A percentile compares a stretch with the other conserved stretches of the same genome.
Evolutionary conservation across 2,113 vertebrate species (phyloP).

Genomic region (Chaetura pelagica): DNA sequence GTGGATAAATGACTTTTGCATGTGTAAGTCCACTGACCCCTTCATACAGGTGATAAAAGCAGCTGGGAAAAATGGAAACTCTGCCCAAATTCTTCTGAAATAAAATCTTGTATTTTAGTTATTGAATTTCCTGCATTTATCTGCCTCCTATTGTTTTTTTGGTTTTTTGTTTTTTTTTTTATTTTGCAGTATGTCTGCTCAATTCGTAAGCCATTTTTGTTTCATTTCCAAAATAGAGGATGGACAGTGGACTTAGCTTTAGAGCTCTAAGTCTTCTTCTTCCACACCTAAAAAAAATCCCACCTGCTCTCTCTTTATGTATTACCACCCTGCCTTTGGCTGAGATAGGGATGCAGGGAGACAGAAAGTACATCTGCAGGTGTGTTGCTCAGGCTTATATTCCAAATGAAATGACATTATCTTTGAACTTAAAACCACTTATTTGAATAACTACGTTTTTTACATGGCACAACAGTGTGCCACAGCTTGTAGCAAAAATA

Average conservation of each 20-base stretch:
- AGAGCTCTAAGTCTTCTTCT: not conserved
- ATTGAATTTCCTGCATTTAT: not conserved
- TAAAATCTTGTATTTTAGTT: not conserved
- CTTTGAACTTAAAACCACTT: constrained; percentile 53
- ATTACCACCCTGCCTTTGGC: constrained; percentile 10
- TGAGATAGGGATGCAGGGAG: not conserved
- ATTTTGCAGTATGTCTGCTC: constrained; percentile 9
- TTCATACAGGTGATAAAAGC: not conserved
- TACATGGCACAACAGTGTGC: not conserved
- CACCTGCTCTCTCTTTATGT: constrained; percentile 33
- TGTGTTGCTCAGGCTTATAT: not conserved
- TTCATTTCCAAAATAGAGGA: constrained; percentile 30
- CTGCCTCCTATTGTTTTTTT: not conserved
- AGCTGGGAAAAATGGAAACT: not conserved
- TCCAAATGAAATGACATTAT: constrained; percentile 39
- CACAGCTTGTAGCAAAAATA: not conserved
- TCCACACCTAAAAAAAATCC: not conserved
- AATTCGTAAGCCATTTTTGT: constrained; percentile 20
- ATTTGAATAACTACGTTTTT: constrained; percentile 14
- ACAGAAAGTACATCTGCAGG: not conserved
- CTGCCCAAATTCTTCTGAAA: not conserved
- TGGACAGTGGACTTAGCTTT: constrained; percentile 27
- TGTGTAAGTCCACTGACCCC: not conserved
- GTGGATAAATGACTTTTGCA: constrained; percentile 40
- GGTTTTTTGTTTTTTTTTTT: no score